Evolutionary conservation across 2,797 vertebrate genomes (phyloP).

Genomic region (Aulostomus chinensis): DNA sequence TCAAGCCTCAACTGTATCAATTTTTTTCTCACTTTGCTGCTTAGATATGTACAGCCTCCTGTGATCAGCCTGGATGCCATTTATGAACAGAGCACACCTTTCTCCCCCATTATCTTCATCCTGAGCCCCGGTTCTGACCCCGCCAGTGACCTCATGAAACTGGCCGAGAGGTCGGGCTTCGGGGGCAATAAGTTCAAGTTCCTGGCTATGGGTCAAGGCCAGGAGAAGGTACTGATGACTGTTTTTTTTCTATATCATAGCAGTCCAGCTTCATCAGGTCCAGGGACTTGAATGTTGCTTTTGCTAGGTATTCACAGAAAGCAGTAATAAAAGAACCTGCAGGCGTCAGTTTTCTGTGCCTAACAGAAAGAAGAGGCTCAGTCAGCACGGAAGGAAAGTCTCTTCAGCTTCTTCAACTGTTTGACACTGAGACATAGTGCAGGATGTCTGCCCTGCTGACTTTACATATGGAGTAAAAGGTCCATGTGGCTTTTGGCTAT

Average conservation of each 20-base stretch:
- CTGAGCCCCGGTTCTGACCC: constrained; percentile 95
- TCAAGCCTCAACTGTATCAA: background rate
- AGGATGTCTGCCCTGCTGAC: too few relatives aligned
- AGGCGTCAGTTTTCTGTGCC: too few relatives aligned
- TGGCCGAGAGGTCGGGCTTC: constrained; percentile 88
- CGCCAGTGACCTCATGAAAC: constrained; percentile 90
- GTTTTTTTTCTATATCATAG: background rate
- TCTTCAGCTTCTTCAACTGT: too few relatives aligned
- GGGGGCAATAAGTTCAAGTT: constrained; percentile 88
- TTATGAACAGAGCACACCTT: constrained; percentile 90
- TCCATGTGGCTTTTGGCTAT: constrained; percentile 13
- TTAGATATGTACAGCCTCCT: constrained; percentile 94
- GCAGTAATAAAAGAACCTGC: background rate
- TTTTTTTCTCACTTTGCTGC: constrained; percentile 23
- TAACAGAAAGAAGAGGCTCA: too few relatives aligned
- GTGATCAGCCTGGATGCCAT: constrained; percentile 93
- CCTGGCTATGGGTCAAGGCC: constrained; percentile 97
- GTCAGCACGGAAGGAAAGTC: too few relatives aligned
- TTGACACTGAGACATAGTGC: too few relatives aligned
- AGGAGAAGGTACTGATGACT: constrained; percentile 86
- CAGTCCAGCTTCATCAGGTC: background rate
- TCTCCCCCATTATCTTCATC: constrained; percentile 94
- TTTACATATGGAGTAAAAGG: too few relatives aligned
- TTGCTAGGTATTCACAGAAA: background rate
- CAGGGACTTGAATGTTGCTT: background rate